Evolutionary conservation across 2,888 invertebrate species (phyloP).

Genomic region (Nebria salina): DNA sequence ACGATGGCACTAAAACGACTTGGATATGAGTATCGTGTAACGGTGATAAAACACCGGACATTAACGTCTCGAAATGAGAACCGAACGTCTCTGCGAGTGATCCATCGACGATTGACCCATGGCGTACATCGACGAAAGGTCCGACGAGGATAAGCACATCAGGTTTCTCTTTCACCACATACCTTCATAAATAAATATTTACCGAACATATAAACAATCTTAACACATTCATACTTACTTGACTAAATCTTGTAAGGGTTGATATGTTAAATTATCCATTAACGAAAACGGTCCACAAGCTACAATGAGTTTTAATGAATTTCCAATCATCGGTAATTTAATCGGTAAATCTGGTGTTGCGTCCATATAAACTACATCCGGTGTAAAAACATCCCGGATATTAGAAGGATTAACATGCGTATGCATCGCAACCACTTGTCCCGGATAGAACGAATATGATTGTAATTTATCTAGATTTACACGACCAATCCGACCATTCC

Average conservation of each 20-base stretch:
- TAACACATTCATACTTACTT: slow-evolving; percentile 43
- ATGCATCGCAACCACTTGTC: slow-evolving; percentile 79
- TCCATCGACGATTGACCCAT: slow-evolving; percentile 70
- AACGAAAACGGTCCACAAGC: slow-evolving; percentile 88
- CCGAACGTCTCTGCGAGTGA: slow-evolving; percentile 75
- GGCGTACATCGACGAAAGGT: slow-evolving; percentile 82
- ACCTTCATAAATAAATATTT: slow-evolving; percentile 51
- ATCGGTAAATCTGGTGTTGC: slow-evolving; percentile 62
- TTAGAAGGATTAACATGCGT: slow-evolving; percentile 71
- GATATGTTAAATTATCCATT: slow-evolving; percentile 78
- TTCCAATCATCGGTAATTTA: slow-evolving; percentile 63
- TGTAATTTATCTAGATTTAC: slow-evolving; percentile 66
- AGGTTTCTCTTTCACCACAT: slow-evolving; percentile 75
- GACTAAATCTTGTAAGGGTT: slow-evolving; percentile 83
- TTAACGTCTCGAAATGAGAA: slow-evolving; percentile 76
- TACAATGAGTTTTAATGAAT: slow-evolving; percentile 72
- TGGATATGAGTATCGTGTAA: slow-evolving; percentile 63
- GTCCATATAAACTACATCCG: slow-evolving; percentile 72
- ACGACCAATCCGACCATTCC: slow-evolving; percentile 57
- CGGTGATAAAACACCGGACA: slow-evolving; percentile 72
- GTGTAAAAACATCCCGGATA: slow-evolving; percentile 74
- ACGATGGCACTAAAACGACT: slow-evolving; percentile 79
- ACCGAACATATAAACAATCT: not conserved
- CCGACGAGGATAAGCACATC: slow-evolving; percentile 85
- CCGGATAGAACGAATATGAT: slow-evolving; percentile 78